phyloP scores from a whole-genome alignment of 2,113 vertebrate species.

The Sander lucioperca region DNA sequence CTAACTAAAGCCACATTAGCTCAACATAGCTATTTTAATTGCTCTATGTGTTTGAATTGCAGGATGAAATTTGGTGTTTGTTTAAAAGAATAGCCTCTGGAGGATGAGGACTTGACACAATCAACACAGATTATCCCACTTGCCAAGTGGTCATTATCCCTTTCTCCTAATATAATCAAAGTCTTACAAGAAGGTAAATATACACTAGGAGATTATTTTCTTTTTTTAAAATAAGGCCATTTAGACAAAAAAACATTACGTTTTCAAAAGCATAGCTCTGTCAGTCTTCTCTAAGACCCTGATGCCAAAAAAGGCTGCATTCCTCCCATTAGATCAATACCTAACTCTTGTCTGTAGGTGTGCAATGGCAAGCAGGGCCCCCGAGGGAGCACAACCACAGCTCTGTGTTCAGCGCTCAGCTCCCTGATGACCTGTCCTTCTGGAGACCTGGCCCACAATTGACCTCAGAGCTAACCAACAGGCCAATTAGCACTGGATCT shows the following conservation, averaged over 20 bases:
- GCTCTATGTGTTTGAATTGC: neutral
- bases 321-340: constrained; percentile 56
- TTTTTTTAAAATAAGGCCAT: constrained; percentile 6
- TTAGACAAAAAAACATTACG: neutral
- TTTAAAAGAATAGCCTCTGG: neutral
- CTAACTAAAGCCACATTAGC: no score
- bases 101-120: constrained; percentile 14
- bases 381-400: constrained; percentile 41
- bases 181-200: constrained; percentile 4
- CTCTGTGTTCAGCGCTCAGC: constrained; percentile 26
- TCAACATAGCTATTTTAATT: neutral
- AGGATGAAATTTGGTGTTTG: neutral
- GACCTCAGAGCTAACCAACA: constrained; percentile 70
- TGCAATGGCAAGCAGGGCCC: constrained; percentile 33
- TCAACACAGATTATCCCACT: constrained; percentile 5
- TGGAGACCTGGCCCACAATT: constrained; percentile 51
- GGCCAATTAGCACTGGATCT: constrained; percentile 68
- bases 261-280: neutral
- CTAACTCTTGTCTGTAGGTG: constrained; percentile 44
- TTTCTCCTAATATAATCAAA: constrained; percentile 11
- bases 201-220: neutral
- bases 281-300: neutral
- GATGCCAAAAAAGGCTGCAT: constrained; percentile 8
- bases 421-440: constrained; percentile 48
- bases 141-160: constrained; percentile 10